These are phyloP conservation scores for Terrapene triunguis DNA, from an alignment of 2,113 vertebrate species.

Conservation along the genomic window DNA sequence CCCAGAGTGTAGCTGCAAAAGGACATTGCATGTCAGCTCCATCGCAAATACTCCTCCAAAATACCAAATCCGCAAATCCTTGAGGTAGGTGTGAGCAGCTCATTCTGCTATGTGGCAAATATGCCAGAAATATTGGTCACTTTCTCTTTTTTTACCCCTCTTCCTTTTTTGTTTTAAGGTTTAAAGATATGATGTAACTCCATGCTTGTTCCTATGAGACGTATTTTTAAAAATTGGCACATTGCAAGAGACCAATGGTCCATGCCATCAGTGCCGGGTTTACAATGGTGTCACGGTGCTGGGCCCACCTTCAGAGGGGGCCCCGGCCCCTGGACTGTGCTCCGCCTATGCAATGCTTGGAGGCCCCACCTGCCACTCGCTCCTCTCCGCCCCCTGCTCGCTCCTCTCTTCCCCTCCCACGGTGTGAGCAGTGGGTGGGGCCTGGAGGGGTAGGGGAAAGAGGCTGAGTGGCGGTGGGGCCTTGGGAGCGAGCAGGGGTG, in stretches of 20 bases:
- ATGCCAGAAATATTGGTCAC: background rate
- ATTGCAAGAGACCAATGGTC: background rate
- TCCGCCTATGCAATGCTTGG: too few relatives aligned
- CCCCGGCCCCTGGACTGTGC: too few relatives aligned
- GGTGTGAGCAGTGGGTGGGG: too few relatives aligned
- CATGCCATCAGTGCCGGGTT: too few relatives aligned
- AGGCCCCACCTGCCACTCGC: too few relatives aligned
- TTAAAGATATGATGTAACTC: background rate
- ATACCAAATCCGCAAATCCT: background rate
- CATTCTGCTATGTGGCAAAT: background rate
- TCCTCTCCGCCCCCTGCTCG: too few relatives aligned
- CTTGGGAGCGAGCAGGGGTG: too few relatives aligned
- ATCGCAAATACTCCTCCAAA: background rate
- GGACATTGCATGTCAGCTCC: background rate
- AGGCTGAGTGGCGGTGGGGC: too few relatives aligned
- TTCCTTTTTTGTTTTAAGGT: background rate
- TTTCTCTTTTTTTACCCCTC: background rate
- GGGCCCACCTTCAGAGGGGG: too few relatives aligned
- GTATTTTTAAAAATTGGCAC: background rate
- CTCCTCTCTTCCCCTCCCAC: too few relatives aligned
- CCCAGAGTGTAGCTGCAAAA: background rate
- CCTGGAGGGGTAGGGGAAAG: too few relatives aligned
- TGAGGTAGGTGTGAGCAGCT: rapidly evolving
- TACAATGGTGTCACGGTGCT: too few relatives aligned
- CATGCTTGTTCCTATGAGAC: background rate